phyloP scores from a whole-genome alignment of 37 sponge, comb jelly and placozoan species.

The Beroe forskalii region DNA sequence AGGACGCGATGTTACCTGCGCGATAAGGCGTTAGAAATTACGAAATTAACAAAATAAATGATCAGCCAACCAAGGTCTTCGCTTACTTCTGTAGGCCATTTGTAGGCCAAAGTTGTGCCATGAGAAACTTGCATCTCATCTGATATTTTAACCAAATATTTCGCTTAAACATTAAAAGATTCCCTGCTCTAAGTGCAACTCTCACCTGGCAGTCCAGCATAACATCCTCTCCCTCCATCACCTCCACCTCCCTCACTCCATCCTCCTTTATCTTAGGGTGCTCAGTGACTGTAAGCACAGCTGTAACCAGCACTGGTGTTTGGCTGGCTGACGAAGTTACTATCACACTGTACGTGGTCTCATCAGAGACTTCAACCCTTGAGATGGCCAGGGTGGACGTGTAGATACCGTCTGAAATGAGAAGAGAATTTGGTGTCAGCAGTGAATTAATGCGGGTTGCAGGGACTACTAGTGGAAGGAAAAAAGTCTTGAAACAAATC shows the following conservation, averaged over 20 bases:
- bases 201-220: constrained; percentile 28
- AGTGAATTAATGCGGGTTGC: too few relatives aligned
- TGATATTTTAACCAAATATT: too few relatives aligned
- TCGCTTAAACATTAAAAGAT: too few relatives aligned
- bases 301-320: constrained; percentile 29
- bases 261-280: constrained; percentile 1
- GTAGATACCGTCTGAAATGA: constrained; percentile 17
- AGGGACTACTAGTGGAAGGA: too few relatives aligned
- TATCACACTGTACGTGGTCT: constrained; percentile 12
- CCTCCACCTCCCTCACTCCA: not conserved
- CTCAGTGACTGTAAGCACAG: not conserved
- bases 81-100: too few relatives aligned
- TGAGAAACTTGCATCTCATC: too few relatives aligned
- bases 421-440: too few relatives aligned
- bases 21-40: not conserved
- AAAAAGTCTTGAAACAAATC: too few relatives aligned
- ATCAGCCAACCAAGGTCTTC: too few relatives aligned
- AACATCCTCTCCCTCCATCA: constrained; percentile 36
- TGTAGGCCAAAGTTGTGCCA: too few relatives aligned
- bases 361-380: not conserved
- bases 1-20: constrained; percentile 10
- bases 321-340: not conserved
- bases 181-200: too few relatives aligned
- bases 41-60: too few relatives aligned
- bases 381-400: not conserved